Conservation (phyloP, 2,113 vertebrate genomes). For the Lucifuga dentata region DNA sequence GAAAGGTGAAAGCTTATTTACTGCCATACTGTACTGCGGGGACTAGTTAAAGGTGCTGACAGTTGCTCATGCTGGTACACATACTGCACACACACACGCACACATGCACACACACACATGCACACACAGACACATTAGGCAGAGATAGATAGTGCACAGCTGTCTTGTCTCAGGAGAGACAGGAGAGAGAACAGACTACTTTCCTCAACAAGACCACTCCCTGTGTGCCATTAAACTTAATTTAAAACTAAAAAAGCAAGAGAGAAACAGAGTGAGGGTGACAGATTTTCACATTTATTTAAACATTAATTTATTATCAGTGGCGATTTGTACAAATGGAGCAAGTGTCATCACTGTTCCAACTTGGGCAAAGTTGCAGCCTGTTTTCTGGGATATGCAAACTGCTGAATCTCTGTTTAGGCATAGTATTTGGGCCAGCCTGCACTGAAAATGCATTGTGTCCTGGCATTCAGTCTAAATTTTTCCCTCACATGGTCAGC, state of each 20-base stretch:
- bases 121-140: slow-evolving; percentile 43
- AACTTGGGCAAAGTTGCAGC: slow-evolving; percentile 17
- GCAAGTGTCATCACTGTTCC: background rate
- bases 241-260: slow-evolving; percentile 32
- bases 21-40: slow-evolving; percentile 31
- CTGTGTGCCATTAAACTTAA: slow-evolving; percentile 46
- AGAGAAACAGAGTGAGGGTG: background rate
- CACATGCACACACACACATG: slow-evolving; percentile 19
- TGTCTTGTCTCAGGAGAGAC: slow-evolving; percentile 60
- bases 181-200: slow-evolving; percentile 33
- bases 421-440: slow-evolving; percentile 38
- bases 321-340: background rate
- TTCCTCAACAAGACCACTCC: slow-evolving; percentile 27
- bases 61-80: slow-evolving; percentile 56
- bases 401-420: slow-evolving; percentile 37
- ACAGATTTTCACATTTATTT: background rate
- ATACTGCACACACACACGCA: slow-evolving; percentile 34
- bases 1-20: slow-evolving; percentile 54
- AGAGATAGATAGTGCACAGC: slow-evolving; percentile 73
- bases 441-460: slow-evolving; percentile 63
- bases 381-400: slow-evolving; percentile 22
- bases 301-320: background rate
- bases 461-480: slow-evolving; percentile 40
- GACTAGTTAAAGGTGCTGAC: slow-evolving; percentile 70
- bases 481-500: slow-evolving; percentile 46